Evolutionary conservation across 2,888 invertebrate species (phyloP).

Genomic region (Phyto melanocephala): DNA sequence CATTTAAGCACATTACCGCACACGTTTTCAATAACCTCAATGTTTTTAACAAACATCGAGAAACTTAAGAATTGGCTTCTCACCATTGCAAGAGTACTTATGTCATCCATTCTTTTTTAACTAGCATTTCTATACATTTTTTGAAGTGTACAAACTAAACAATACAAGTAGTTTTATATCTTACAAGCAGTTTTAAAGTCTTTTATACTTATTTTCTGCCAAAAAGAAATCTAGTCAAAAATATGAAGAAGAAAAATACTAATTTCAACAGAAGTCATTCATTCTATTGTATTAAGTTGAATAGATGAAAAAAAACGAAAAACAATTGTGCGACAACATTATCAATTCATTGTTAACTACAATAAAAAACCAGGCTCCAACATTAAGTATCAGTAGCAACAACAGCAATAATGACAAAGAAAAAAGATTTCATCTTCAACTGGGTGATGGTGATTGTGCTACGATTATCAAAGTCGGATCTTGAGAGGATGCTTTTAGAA

Average conservation of each 20-base stretch:
- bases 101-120: too few species aligned
- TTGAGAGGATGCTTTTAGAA: conserved; percentile 21
- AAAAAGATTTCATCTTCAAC: conserved; percentile 47
- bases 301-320: conserved; percentile 7
- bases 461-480: conserved; percentile 53
- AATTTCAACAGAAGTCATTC: conserved; percentile 29
- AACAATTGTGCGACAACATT: conserved; percentile 62
- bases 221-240: not conserved
- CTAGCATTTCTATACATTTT: too few species aligned
- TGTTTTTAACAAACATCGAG: too few species aligned
- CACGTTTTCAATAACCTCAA: too few species aligned
- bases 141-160: not conserved
- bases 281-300: not conserved
- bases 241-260: not conserved
- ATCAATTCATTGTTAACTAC: conserved; percentile 55
- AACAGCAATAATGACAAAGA: conserved; percentile 16
- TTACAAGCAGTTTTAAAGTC: not conserved
- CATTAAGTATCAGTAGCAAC: conserved; percentile 7
- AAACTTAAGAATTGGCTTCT: too few species aligned
- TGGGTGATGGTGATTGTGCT: conserved; percentile 1
- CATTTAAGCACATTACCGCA: too few species aligned
- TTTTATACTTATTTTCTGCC: not conserved
- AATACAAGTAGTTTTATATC: not conserved
- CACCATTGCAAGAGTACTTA: too few species aligned
- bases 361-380: conserved; percentile 35